phyloP scores from a whole-genome alignment of 2,888 invertebrate species.

The Crematogaster levior region DNA sequence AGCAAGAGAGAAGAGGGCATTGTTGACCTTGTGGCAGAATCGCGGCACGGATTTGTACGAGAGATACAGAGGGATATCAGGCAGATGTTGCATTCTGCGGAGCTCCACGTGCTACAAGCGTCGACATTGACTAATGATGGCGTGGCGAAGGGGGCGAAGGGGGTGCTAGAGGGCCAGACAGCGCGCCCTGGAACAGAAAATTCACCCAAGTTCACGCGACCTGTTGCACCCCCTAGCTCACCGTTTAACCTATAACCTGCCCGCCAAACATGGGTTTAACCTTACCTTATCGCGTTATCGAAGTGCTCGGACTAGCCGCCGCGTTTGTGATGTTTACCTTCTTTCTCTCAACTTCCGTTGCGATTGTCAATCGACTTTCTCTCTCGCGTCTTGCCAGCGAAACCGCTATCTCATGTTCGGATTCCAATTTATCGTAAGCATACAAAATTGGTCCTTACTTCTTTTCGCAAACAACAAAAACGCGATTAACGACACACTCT shows the following conservation, averaged over 20 bases:
- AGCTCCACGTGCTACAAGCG: constrained; percentile 83
- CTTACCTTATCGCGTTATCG: constrained; percentile 86
- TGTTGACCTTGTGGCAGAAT: constrained; percentile 70
- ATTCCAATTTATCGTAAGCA: background rate
- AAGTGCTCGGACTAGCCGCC: constrained; percentile 76
- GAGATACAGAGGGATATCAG: constrained; percentile 81
- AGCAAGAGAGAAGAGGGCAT: constrained; percentile 41
- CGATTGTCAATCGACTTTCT: constrained; percentile 41
- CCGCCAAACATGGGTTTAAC: constrained; percentile 85
- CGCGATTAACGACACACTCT: background rate
- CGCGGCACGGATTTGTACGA: constrained; percentile 77
- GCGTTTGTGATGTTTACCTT: constrained; percentile 45
- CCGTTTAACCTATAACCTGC: constrained; percentile 86
- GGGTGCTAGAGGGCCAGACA: constrained; percentile 80
- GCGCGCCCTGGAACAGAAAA: constrained; percentile 85
- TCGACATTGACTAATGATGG: constrained; percentile 86
- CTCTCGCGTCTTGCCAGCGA: background rate
- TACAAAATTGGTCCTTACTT: background rate
- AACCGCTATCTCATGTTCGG: background rate
- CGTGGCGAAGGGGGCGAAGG: constrained; percentile 79
- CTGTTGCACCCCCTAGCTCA: constrained; percentile 86
- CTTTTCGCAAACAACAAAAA: no score
- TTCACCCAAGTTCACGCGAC: constrained; percentile 86
- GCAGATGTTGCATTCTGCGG: constrained; percentile 83
- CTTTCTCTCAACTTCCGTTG: constrained; percentile 4